Evolutionary conservation across 2,797 vertebrate genomes (phyloP).

Genomic region (Tolypeutes matacus): DNA sequence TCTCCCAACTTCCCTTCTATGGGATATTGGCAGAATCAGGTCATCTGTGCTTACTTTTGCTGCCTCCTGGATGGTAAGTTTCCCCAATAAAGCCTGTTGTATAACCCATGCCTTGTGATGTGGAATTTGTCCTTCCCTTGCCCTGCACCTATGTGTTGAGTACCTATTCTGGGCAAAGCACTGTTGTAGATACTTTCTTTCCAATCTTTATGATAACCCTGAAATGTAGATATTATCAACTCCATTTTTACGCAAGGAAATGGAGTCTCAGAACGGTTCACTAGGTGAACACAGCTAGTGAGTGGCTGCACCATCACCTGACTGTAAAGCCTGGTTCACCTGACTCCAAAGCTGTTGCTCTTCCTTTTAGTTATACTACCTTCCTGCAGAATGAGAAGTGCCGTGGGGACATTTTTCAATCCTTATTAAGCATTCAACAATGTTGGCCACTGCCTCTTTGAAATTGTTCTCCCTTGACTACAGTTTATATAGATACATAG

Average conservation of each 20-base stretch:
- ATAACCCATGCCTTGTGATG: neutral
- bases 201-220: neutral
- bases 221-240: neutral
- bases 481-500: neutral
- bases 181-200: neutral
- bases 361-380: neutral
- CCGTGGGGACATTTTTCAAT: neutral
- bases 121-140: neutral
- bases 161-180: neutral
- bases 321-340: neutral
- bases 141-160: neutral
- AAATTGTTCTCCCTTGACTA: neutral
- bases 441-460: neutral
- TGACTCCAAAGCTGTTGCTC: neutral
- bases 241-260: conserved; percentile 21
- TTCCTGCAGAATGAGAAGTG: neutral
- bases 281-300: neutral
- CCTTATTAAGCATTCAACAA: neutral
- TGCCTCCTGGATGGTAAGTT: neutral
- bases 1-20: neutral
- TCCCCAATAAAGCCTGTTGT: neutral
- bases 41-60: neutral
- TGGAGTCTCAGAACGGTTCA: neutral
- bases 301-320: neutral
- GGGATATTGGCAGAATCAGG: neutral